A percentile compares a stretch with the other conserved stretches of the same genome.
Evolutionary conservation across 2,888 invertebrate species (phyloP).

Genomic region (Mimachlamys varia): DNA sequence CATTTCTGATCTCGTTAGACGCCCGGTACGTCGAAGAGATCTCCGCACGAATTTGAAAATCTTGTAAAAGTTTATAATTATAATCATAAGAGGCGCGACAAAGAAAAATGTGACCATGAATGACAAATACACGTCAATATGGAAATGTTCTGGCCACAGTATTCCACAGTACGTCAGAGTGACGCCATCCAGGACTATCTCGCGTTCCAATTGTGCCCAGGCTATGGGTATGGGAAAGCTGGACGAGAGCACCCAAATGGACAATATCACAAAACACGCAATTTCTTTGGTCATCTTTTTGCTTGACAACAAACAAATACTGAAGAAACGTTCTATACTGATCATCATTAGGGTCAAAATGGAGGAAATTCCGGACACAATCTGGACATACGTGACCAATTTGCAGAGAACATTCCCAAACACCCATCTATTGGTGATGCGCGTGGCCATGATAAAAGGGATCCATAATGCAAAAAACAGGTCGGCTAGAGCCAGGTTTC

Average conservation of each 20-base stretch:
- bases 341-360: slow-evolving; percentile 66
- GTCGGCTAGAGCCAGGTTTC: slow-evolving; percentile 62
- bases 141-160: slow-evolving; percentile 58
- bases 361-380: slow-evolving; percentile 61
- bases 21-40: slow-evolving; percentile 50
- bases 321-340: slow-evolving; percentile 61
- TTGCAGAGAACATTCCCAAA: slow-evolving; percentile 62
- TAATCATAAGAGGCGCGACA: slow-evolving; percentile 59
- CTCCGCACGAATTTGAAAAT: slow-evolving; percentile 55
- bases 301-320: slow-evolving; percentile 56
- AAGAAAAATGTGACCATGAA: slow-evolving; percentile 62
- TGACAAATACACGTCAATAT: slow-evolving; percentile 56
- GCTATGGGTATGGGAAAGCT: slow-evolving; percentile 63
- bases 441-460: slow-evolving; percentile 60
- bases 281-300: slow-evolving; percentile 53
- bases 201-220: slow-evolving; percentile 55
- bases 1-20: slow-evolving; percentile 45
- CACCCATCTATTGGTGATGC: slow-evolving; percentile 61
- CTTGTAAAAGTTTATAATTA: slow-evolving; percentile 56
- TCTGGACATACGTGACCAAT: slow-evolving; percentile 62
- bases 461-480: slow-evolving; percentile 60
- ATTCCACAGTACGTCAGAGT: slow-evolving; percentile 60
- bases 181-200: slow-evolving; percentile 40
- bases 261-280: slow-evolving; percentile 47
- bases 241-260: slow-evolving; percentile 58